Percentiles rank a stretch among this genome's conserved stretches.
Evolutionary conservation across 2,888 invertebrate genomes (phyloP).

Genomic region (Meteorus colon): DNA sequence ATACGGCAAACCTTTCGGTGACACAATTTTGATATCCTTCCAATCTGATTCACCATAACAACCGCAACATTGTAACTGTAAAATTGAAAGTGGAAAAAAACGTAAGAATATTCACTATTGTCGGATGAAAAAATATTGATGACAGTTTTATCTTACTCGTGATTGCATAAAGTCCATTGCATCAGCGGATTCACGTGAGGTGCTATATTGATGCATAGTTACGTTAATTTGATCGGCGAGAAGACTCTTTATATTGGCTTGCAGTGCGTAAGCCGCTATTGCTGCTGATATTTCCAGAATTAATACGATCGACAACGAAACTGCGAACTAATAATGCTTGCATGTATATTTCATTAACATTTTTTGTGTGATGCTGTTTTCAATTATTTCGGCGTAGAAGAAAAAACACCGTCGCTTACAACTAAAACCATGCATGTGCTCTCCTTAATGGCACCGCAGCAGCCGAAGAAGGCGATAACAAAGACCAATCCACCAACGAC

Average conservation of each 20-base stretch:
- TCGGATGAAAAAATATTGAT: not conserved
- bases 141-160: constrained; percentile 71
- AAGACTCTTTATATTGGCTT: constrained; percentile 70
- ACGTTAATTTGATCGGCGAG: constrained; percentile 74
- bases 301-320: constrained; percentile 76
- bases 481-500: constrained; percentile 84
- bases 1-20: constrained; percentile 61
- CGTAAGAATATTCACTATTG: constrained; percentile 6
- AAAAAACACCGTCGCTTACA: constrained; percentile 69
- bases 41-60: constrained; percentile 67
- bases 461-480: constrained; percentile 85
- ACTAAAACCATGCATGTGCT: constrained; percentile 82
- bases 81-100: constrained; percentile 11
- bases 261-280: constrained; percentile 76
- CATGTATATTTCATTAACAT: constrained; percentile 15
- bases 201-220: constrained; percentile 73
- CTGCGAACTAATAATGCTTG: constrained; percentile 74
- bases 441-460: constrained; percentile 86
- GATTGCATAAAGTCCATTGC: constrained; percentile 78
- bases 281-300: constrained; percentile 78
- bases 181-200: constrained; percentile 67
- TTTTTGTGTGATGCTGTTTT: constrained; percentile 3
- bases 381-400: not conserved
- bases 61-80: constrained; percentile 73
- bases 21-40: constrained; percentile 77